These are phyloP conservation scores for Clusia tigrina DNA, from an alignment of 2,888 invertebrate genomes.

Conservation along the genomic window DNA sequence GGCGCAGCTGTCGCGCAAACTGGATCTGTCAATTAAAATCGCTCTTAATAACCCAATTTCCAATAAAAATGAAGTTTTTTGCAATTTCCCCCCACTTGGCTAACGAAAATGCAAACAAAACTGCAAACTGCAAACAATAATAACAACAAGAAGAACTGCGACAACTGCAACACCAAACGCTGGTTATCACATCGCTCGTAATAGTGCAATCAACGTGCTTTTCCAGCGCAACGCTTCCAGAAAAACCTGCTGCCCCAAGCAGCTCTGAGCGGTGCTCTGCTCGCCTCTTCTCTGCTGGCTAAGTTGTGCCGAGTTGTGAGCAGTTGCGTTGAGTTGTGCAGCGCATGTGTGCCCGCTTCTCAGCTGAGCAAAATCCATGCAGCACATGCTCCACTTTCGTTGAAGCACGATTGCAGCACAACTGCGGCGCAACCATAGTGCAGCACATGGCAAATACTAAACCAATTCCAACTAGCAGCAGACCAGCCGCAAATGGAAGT, in stretches of 20 bases:
- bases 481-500: no score
- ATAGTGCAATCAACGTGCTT: conserved; percentile 17
- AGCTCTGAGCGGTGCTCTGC: conserved; percentile 20
- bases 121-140: not conserved
- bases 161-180: not conserved
- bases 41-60: conserved; percentile 41
- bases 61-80: not conserved
- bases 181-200: conserved; percentile 49
- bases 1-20: not conserved
- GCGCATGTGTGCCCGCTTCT: not conserved
- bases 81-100: not conserved
- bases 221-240: not conserved
- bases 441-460: no score
- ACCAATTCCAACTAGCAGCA: no score
- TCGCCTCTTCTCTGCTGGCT: conserved; percentile 50
- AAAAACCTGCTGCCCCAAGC: not conserved
- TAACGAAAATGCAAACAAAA: not conserved
- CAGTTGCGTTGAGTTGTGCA: no score
- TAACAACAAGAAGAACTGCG: not conserved
- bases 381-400: no score
- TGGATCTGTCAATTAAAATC: conserved; percentile 29
- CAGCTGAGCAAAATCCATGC: not conserved
- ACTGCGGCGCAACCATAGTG: no score
- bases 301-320: no score
- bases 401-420: no score